A percentile compares a stretch with the other conserved stretches of the same genome.
Evolutionary conservation across 2,113 vertebrate genomes (phyloP).

Genomic region (Hemicordylus capensis): DNA sequence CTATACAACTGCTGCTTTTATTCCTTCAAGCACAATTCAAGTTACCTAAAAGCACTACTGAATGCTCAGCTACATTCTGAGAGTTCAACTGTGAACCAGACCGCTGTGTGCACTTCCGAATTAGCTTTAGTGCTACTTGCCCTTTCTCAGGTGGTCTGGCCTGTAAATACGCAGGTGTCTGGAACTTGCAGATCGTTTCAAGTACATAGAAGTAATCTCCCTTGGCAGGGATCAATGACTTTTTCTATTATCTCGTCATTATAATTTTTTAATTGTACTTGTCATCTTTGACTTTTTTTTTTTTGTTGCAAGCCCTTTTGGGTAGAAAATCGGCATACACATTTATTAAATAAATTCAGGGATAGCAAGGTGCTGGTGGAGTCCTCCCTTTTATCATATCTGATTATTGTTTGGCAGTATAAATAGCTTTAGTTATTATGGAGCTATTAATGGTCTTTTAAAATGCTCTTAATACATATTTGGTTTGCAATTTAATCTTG

Average conservation of each 20-base stretch:
- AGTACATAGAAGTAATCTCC: background rate
- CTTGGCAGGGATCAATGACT: background rate
- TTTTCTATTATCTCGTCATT: background rate
- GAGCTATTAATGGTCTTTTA: background rate
- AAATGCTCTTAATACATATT: no score
- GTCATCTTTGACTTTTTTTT: no score
- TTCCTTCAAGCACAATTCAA: background rate
- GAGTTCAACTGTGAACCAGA: background rate
- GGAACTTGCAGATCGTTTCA: background rate
- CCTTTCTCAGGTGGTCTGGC: background rate
- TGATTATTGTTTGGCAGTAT: background rate
- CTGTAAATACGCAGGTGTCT: background rate
- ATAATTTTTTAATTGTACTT: no score
- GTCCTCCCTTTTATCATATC: background rate
- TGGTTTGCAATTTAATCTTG: background rate
- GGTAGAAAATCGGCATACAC: no score
- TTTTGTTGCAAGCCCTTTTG: no score
- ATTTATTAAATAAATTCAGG: no score
- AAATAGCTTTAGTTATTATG: background rate
- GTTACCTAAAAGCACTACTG: fast-evolving
- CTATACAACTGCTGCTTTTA: background rate
- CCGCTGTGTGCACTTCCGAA: background rate
- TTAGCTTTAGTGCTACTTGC: background rate
- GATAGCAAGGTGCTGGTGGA: no score
- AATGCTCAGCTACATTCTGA: background rate